Evolutionary conservation across 2,888 invertebrate species (phyloP), one percentile per base, ranked within the genome.

Genomic region (Zaprionus lineosus): DNA sequence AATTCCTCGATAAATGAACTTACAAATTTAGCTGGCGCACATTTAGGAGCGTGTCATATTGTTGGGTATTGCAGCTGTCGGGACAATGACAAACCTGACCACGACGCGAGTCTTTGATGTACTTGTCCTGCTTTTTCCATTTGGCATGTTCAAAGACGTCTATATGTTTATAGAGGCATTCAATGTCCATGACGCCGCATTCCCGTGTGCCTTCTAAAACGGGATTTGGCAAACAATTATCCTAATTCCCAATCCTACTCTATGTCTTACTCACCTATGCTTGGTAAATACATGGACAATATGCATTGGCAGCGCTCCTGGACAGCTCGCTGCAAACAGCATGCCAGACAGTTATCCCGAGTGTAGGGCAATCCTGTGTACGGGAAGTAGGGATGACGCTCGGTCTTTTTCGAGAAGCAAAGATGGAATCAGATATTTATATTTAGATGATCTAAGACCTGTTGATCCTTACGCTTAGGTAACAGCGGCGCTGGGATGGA

Each of bases 401-500:
- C 88, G 36, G 72, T 19, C 88, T 87, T 3, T 0, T n/a, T n/a
- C n/a, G n/a, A n/a, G n/a, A n/a, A n/a, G n/a, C 16, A 41, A 14
- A 0, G 3, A 11, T n/a, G 1, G 1, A 7, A 11, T n/a, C n/a
- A 12, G 29, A 29, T 29, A 29, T 12, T 12, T 12, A 7, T 12
- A 11, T 28, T 34, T 8, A 24, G 9, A 24, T 4, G 29, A 28
- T 24, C 5, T 3, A 0, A 3, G 1, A 61, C 61, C 69, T n/a
- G n/a, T n/a, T n/a, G n/a, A n/a, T n/a, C n/a, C n/a, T n/a, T 51
- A 88, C 89, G 31, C 74, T 55, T 43, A 88, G 88, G 1, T 87
- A 64, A 37, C 89, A 89, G 4, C 73, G 61, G 1, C 89, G 73
- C 9, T 65, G 61, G 0, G 48, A 28, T 0, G 79, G 74, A 7